phyloP scores from a whole-genome alignment of 2,113 vertebrate genomes.

The Tachuris rubrigastra region DNA sequence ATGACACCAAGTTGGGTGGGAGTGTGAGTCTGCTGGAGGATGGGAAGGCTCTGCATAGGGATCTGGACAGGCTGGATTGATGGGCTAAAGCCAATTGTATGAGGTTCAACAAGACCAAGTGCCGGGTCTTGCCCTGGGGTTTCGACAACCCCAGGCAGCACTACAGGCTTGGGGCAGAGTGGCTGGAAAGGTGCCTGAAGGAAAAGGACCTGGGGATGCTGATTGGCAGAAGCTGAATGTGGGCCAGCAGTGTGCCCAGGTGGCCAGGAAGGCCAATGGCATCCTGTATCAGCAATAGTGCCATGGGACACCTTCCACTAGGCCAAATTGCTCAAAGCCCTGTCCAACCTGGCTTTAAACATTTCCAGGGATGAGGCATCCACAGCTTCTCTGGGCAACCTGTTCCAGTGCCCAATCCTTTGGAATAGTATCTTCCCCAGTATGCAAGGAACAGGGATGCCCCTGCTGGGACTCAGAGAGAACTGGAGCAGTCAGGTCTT shows the following conservation, averaged over 20 bases:
- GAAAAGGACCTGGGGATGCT: not conserved
- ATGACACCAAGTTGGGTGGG: accelerated
- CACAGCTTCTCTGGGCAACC: not conserved
- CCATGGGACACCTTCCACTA: not conserved
- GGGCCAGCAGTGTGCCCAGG: not conserved
- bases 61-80: not conserved
- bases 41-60: not conserved
- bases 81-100: accelerated
- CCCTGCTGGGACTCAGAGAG: not conserved
- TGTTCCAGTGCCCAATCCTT: not conserved
- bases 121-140: not conserved
- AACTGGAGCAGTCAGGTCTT: not conserved
- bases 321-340: not conserved
- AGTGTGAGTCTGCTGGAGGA: not conserved
- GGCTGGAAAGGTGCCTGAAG: not conserved
- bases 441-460: not conserved
- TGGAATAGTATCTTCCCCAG: not conserved
- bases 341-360: not conserved
- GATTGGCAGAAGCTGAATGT: not conserved
- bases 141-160: not conserved
- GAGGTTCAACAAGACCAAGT: not conserved
- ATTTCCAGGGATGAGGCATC: not conserved
- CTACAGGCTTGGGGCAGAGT: not conserved
- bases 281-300: not conserved
- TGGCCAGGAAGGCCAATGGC: not conserved